phyloP scores from a whole-genome alignment of 2,113 vertebrate species.

The Octodon degus region DNA sequence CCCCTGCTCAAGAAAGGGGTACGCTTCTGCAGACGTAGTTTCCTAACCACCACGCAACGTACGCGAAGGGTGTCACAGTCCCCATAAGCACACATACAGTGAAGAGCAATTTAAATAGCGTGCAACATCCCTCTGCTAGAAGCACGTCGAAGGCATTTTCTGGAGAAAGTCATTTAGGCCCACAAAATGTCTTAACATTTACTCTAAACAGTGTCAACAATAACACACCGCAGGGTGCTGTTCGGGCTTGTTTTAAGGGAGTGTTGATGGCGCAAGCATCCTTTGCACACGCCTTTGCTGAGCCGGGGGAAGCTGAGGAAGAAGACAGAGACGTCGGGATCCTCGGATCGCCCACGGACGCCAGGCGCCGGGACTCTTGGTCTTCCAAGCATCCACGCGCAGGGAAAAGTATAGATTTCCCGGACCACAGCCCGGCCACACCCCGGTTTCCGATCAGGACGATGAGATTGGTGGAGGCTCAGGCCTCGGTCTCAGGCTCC shows the following conservation, averaged over 20 bases:
- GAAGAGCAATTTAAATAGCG: background rate
- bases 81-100: background rate
- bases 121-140: background rate
- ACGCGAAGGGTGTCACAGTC: background rate
- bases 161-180: background rate
- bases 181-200: constrained; percentile 41
- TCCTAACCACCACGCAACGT: background rate
- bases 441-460: background rate
- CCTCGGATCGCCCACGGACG: background rate
- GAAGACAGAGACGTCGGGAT: background rate
- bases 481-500: background rate
- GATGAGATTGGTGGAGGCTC: background rate
- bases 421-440: background rate
- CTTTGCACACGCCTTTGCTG: background rate
- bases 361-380: background rate
- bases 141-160: background rate
- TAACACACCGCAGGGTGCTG: background rate
- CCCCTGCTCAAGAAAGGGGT: background rate
- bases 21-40: background rate
- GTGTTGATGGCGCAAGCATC: background rate
- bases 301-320: background rate
- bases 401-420: background rate
- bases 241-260: background rate
- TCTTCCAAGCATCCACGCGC: background rate
- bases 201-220: background rate